Evolutionary conservation across 2,888 invertebrate genomes (phyloP), one percentile per base, ranked within the genome.

Genomic region (Argyra leucocephala): DNA sequence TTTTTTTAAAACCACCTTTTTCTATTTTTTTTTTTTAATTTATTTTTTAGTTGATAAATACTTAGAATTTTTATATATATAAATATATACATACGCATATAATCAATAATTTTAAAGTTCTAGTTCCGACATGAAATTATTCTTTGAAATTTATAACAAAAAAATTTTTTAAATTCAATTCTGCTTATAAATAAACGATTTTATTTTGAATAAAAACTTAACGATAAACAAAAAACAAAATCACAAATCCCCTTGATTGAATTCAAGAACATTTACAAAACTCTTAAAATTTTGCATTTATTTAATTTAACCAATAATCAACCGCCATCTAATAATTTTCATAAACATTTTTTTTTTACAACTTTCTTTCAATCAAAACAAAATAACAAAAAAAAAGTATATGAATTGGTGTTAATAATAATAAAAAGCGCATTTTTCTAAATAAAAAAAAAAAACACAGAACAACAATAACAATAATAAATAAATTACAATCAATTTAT

Each of bases 401-500:
- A 48, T 48, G 5, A 48, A 48, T 31, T 15, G 48, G 48, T 48
- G 48, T 48, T 48, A 48, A 48, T 48, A 18, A 48, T 48, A 48
- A 48, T 48, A 48, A 48, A 48, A 48, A 48, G 48, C 48, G 48
- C 48, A 48, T 48, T 48, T 48, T 48, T 48, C 18, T 48, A 15
- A 48, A 48, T 15, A 15, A 48, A 48, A 48, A 18, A 18, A n/a
- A 18, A 5, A 48, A 48, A 18, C 12, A 48, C 9, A 48, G 18
- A 48, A 48, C 48, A 48, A 48, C 12, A 18, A 9, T 18, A 2
- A 48, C 12, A 48, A 48, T 12, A 48, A 48, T 48, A 48, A 48
- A 48, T 48, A 48, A 48, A 48, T 48, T 48, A 48, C 48, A 48
- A 48, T 48, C 48, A 48, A 48, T 48, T 48, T 48, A 48, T 48